Base-by-base conservation (phyloP, 2,888 invertebrate genomes). In the Sarcophaga subvicina region DNA sequence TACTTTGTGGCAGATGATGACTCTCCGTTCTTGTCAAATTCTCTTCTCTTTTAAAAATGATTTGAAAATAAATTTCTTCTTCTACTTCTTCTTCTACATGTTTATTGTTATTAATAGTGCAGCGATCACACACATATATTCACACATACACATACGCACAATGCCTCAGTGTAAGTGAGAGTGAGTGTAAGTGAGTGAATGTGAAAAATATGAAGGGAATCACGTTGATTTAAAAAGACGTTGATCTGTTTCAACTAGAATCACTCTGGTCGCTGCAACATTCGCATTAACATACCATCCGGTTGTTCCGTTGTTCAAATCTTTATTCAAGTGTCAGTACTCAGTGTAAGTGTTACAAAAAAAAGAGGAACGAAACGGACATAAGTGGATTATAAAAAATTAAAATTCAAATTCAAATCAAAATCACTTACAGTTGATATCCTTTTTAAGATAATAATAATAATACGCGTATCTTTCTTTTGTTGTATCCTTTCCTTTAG, bases 181-280 rank as follows among this genome's bases (percentile, higher is more conserved):
- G 62, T 27, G 37, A 83, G 76, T 73, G 72, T 84, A 84, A 82
- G 81, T 87, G 88, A 86, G 85, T 66, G 77, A 84, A 83, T 83
- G 79, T 85, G 77, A 79, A 75, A 77, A 66, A 82, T 59, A 70
- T 84, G 81, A 87, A 87, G 87, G 87, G 45, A 82, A 82, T 86
- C 72, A 77, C 88, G 87, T 80, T 89, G 88, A 89, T 90, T 90
- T 90, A 90, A 90, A 85, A 90, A 90, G 90, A 89, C 89, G 85
- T 80, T 88, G 87, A 83, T 80, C 83, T 71, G 80, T 86, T 84
- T 81, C 88, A 90, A 88, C 89, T 82, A 81, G 91, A 92, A 93
- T 92, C 93, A 93, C 93, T 93, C 92, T 91, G 91, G 92, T 92
- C 91, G 92, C 91, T 92, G 91, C 91, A 91, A 91, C 90, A 90